Percentiles rank a stretch among this genome's conserved stretches.
Evolutionary conservation across 2,113 vertebrate genomes (phyloP).

Genomic region (Saguinus midas): DNA sequence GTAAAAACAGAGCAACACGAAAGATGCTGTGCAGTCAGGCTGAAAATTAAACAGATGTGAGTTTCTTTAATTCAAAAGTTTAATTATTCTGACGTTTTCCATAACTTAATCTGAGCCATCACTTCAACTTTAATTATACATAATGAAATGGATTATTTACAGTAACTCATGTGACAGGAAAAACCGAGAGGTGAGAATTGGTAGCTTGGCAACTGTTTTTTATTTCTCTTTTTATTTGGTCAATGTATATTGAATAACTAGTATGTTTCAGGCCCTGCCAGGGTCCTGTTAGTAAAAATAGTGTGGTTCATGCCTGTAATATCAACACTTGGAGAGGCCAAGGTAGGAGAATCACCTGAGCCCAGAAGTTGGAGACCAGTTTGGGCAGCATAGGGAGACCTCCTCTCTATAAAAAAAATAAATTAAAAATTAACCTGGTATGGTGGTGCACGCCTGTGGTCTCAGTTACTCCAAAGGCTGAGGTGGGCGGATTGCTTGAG

Average conservation of each 20-base stretch:
- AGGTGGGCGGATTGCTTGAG: too few species aligned
- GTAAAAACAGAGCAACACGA: not conserved
- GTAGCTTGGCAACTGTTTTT: constrained; percentile 61
- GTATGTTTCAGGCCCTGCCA: not conserved
- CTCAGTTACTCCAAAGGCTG: too few species aligned
- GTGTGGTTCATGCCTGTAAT: too few species aligned
- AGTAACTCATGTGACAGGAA: constrained; percentile 66
- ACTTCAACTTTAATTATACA: constrained; percentile 63
- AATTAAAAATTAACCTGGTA: too few species aligned
- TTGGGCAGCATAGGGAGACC: too few species aligned
- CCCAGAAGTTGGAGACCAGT: too few species aligned
- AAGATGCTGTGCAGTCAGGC: not conserved
- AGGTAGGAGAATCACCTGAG: too few species aligned
- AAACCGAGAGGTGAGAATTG: constrained; percentile 60
- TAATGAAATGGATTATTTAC: constrained; percentile 65
- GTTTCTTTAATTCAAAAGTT: constrained; percentile 55
- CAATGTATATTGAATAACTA: not conserved
- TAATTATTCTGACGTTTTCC: constrained; percentile 70
- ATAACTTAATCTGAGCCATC: constrained; percentile 70
- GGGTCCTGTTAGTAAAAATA: not conserved
- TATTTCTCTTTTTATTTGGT: not conserved
- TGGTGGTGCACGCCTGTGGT: too few species aligned
- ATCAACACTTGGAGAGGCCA: too few species aligned
- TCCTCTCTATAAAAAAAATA: too few species aligned
- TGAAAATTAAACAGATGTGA: constrained; percentile 64